These are phyloP conservation scores for Neodiprion pinetum DNA, from an alignment of 1,140 invertebrate species.

Conservation along the genomic window DNA sequence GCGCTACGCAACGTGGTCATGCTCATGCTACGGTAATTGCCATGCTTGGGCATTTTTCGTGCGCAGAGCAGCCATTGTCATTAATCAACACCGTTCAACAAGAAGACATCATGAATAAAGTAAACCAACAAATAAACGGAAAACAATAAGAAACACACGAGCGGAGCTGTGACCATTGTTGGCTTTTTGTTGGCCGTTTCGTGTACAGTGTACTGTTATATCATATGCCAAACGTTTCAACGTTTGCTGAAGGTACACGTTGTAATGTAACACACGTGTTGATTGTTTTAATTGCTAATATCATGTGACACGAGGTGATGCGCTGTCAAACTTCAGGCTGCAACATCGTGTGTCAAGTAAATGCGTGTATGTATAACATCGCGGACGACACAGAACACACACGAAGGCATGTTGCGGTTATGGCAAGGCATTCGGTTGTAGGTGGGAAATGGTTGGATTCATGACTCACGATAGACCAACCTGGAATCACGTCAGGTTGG, in stretches of 20 bases:
- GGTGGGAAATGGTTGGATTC: too few relatives aligned
- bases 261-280: too few relatives aligned
- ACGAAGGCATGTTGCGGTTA: neutral
- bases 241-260: too few relatives aligned
- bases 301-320: too few relatives aligned
- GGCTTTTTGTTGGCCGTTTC: neutral
- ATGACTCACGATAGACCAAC: too few relatives aligned
- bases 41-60: neutral
- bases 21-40: slow-evolving; percentile 51
- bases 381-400: slow-evolving; percentile 2
- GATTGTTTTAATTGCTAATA: too few relatives aligned
- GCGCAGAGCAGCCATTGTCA: neutral
- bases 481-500: too few relatives aligned
- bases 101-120: too few relatives aligned
- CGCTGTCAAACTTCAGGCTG: neutral
- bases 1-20: slow-evolving; percentile 54
- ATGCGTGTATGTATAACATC: neutral
- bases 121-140: neutral
- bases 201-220: too few relatives aligned
- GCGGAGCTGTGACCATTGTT: slow-evolving; percentile 4
- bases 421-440: too few relatives aligned
- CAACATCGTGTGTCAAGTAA: neutral
- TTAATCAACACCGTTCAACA: neutral
- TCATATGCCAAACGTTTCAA: too few relatives aligned
- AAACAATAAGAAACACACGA: neutral